These are phyloP conservation scores for Choristoneura rosaceana DNA, from an alignment of 2,888 invertebrate species.

Conservation along the genomic window DNA sequence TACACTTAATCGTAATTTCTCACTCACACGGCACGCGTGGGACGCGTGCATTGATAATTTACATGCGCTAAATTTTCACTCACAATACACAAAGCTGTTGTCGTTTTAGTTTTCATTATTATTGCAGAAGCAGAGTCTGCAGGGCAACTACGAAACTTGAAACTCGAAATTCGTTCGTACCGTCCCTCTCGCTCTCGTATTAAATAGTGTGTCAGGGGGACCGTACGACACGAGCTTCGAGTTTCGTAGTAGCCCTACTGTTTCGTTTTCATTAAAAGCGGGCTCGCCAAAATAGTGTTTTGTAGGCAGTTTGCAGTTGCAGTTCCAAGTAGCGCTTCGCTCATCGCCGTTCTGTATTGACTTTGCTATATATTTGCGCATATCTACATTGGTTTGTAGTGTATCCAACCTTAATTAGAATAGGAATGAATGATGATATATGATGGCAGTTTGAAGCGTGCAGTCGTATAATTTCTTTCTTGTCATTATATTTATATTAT, in stretches of 20 bases:
- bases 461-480: no score
- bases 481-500: no score
- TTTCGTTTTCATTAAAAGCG: constrained; percentile 15
- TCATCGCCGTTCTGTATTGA: neutral
- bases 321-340: neutral
- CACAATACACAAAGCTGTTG: constrained; percentile 3
- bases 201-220: no score
- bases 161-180: no score
- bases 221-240: no score
- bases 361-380: neutral
- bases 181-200: no score
- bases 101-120: constrained; percentile 2
- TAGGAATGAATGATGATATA: no score
- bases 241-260: no score
- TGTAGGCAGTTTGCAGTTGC: constrained; percentile 6
- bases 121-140: neutral
- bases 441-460: no score
- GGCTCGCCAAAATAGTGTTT: neutral
- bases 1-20: neutral
- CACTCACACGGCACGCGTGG: neutral
- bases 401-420: no score
- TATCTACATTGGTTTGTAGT: neutral
- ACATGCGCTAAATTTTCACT: constrained; percentile 6
- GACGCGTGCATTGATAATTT: neutral
- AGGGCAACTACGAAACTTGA: no score